A percentile compares a stretch with the other conserved stretches of the same genome.
These are phyloP conservation scores for Lineus longissimus DNA, from an alignment of 1,140 invertebrate species.

Conservation along the genomic window DNA sequence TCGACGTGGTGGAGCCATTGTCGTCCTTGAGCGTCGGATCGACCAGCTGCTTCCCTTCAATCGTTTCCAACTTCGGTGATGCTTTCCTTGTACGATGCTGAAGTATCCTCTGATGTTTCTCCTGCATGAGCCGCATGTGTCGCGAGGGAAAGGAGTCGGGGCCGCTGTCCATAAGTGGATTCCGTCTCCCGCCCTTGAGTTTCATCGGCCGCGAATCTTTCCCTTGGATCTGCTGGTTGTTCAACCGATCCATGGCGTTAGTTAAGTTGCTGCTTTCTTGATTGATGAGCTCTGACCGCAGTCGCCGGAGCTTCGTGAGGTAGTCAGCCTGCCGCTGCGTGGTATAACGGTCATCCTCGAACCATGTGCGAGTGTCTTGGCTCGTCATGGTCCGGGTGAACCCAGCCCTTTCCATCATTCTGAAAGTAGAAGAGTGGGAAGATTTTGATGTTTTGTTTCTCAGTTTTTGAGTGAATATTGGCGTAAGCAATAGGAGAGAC, in stretches of 20 bases:
- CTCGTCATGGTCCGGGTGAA: constrained; percentile 16
- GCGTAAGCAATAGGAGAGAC: no score
- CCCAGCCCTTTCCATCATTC: constrained; percentile 37
- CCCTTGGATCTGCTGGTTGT: no score
- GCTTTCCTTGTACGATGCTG: constrained; percentile 21
- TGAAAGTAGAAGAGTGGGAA: constrained; percentile 13
- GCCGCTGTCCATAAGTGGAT: not conserved
- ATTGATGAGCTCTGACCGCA: constrained; percentile 33
- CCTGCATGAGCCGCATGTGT: not conserved
- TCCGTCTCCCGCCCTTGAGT: constrained; percentile 23
- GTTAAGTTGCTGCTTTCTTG: constrained; percentile 38
- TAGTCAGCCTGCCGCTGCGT: constrained; percentile 37
- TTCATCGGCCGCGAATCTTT: constrained; percentile 36
- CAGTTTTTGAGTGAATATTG: no score
- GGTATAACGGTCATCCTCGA: constrained; percentile 20
- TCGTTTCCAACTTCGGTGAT: constrained; percentile 28
- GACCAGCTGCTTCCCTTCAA: constrained; percentile 39
- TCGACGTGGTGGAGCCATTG: not conserved
- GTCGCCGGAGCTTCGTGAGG: constrained; percentile 31
- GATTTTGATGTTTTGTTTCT: not conserved
- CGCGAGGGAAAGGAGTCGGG: not conserved
- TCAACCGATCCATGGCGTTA: constrained; percentile 36
- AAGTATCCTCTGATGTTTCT: constrained; percentile 26
- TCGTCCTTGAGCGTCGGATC: constrained; percentile 16
- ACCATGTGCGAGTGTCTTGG: constrained; percentile 23